These are phyloP conservation scores for Selenia dentaria DNA, from an alignment of 2,888 invertebrate species.

Conservation along the genomic window DNA sequence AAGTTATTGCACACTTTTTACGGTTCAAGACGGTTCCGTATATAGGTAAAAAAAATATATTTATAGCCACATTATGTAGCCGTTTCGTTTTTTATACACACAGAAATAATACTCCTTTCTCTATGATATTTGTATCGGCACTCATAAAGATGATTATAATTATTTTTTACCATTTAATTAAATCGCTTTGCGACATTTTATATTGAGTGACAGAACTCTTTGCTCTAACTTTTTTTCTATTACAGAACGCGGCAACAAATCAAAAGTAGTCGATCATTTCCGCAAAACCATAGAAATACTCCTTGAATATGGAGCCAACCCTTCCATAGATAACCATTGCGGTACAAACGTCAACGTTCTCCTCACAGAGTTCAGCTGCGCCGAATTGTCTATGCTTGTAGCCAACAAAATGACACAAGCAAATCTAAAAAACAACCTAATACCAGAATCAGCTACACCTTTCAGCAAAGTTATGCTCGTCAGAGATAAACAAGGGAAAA, in stretches of 20 bases:
- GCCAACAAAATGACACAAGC: slow-evolving; percentile 49
- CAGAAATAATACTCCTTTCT: too few species aligned
- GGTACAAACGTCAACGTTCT: slow-evolving; percentile 70
- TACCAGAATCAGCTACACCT: slow-evolving; percentile 7
- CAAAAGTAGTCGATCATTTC: slow-evolving; percentile 51
- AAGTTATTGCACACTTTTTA: too few species aligned
- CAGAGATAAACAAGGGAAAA: slow-evolving; percentile 44
- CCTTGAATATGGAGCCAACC: slow-evolving; percentile 69
- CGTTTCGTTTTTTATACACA: too few species aligned
- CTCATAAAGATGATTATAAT: too few species aligned
- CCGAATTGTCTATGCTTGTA: slow-evolving; percentile 53
- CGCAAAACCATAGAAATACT: slow-evolving; percentile 65
- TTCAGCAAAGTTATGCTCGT: slow-evolving; percentile 47
- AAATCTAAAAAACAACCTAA: slow-evolving; percentile 33
- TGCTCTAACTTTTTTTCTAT: too few species aligned
- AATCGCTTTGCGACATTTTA: too few species aligned
- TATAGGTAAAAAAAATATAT: too few species aligned
- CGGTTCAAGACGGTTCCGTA: too few species aligned
- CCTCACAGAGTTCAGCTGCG: slow-evolving; percentile 63
- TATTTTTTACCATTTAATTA: too few species aligned
- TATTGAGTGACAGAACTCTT: too few species aligned
- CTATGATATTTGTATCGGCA: too few species aligned
- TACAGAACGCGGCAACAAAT: slow-evolving; percentile 61
- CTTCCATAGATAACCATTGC: slow-evolving; percentile 66
- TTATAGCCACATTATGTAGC: too few species aligned